Evolutionary conservation across 2,797 vertebrate species (phyloP), one percentile per base, ranked within the genome.

Genomic region (Danio albolineatus): DNA sequence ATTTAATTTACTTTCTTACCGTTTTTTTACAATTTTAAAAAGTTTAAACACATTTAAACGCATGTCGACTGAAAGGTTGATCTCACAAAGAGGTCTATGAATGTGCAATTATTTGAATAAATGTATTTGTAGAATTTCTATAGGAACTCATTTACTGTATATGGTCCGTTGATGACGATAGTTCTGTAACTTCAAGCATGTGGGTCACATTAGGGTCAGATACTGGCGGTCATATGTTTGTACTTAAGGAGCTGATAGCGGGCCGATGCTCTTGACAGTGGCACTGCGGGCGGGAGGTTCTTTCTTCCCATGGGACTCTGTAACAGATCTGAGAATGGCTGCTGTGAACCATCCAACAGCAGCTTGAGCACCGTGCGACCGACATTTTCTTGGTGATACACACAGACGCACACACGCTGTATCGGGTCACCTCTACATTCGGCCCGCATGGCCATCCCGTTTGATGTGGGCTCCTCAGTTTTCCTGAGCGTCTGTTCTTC

Each of bases 401-500:
- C 82, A 79, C 41, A 74, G 73, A 77, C 73, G 76, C n/a, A 53
- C 49, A 53, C 54, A 78, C 13, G 54, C 66, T 85, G 74, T 85
- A 85, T 83, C 79, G 56, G 79, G 76, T 86, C 85, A 66, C 85
- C 48, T 65, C 66, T 69, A 79, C 65, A 81, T 78, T 74, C 67
- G 51, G 21, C 61, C 1, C 59, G 71, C 64, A 78, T 62, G 80
- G 76, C 84, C 3, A 6, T 28, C 28, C 0, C 59, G 65, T 93
- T 93, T 93, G 91, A 93, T 91, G 89, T 93, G 69, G 49, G 62
- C 80, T 87, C 75, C 57, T 85, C 43, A 36, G 44, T 79, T 85
- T 54, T 46, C 59, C 82, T 16, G 80, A 93, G 81, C 84, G 66
- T 83, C 74, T 87, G 85, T 79, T 77, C 14, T 78, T 80, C 72